These are phyloP conservation scores for Dendrolimus pini DNA, from an alignment of 2,888 invertebrate genomes.

Conservation along the genomic window DNA sequence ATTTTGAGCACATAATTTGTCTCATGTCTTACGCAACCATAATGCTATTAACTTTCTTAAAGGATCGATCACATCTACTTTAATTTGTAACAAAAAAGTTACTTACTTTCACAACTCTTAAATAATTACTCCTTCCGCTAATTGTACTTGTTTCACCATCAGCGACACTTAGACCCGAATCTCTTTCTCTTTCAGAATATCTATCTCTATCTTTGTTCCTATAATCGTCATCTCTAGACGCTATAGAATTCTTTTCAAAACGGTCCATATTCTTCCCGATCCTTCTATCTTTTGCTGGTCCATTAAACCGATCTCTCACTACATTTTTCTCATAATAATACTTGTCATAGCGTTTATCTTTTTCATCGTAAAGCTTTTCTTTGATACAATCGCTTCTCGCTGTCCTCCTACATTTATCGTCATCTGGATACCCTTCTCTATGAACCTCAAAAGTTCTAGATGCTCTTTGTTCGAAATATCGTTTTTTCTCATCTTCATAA, in stretches of 20 bases:
- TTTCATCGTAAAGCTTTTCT: constrained; percentile 31
- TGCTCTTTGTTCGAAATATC: constrained; percentile 43
- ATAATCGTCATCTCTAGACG: constrained; percentile 51
- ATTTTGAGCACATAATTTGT: too few species aligned
- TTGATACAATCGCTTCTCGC: constrained; percentile 41
- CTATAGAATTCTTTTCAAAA: constrained; percentile 47
- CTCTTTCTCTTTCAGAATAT: constrained; percentile 55
- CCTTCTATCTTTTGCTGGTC: constrained; percentile 28
- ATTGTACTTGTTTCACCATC: constrained; percentile 58
- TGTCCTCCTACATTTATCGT: constrained; percentile 37
- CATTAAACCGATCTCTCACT: not conserved
- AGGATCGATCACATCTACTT: too few species aligned
- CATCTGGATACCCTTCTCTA: constrained; percentile 36
- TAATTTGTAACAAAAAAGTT: too few species aligned
- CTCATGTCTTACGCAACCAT: too few species aligned
- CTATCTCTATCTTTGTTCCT: constrained; percentile 45
- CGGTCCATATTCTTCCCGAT: constrained; percentile 38
- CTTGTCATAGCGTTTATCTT: constrained; percentile 34
- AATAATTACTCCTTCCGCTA: constrained; percentile 57
- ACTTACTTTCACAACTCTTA: constrained; percentile 55
- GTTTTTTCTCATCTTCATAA: constrained; percentile 40
- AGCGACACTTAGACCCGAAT: constrained; percentile 60
- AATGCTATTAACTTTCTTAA: too few species aligned
- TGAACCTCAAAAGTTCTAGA: constrained; percentile 55
- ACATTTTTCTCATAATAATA: constrained; percentile 38